Evolutionary conservation across 2,888 invertebrate genomes (phyloP).

Genomic region (Nasonovia ribisnigri): DNA sequence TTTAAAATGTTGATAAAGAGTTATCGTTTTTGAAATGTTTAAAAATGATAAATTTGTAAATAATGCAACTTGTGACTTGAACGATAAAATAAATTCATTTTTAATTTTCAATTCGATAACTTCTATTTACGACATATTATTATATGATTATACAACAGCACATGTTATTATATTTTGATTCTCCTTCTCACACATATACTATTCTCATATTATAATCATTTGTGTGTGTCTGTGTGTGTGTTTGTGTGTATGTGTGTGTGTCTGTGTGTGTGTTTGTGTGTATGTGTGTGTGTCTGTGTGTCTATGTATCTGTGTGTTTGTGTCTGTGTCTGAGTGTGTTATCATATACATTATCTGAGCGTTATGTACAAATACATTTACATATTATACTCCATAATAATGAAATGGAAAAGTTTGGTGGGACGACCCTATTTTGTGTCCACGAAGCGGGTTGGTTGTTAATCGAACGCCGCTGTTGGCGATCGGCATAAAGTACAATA

Average conservation of each 20-base stretch:
- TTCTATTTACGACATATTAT: neutral
- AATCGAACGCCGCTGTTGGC: conserved; percentile 4
- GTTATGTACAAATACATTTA: neutral
- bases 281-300: too few relatives aligned
- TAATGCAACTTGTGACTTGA: neutral
- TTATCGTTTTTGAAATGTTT: neutral
- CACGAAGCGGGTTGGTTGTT: neutral
- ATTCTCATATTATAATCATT: neutral
- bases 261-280: too few relatives aligned
- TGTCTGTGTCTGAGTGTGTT: too few relatives aligned
- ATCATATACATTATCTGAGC: neutral
- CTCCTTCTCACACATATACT: neutral
- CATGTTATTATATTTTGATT: neutral
- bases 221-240: too few relatives aligned
- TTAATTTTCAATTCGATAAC: neutral
- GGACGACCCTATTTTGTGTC: conserved; percentile 1
- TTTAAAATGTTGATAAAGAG: neutral
- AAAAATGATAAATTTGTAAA: neutral
- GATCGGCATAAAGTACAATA: neutral
- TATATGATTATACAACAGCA: neutral
- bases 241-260: too few relatives aligned
- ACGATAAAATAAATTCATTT: neutral
- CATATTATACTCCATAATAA: neutral
- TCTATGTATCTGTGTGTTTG: too few relatives aligned
- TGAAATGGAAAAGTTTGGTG: conserved; percentile 3